Percentiles rank a stretch among this genome's conserved stretches.
phyloP scores from a whole-genome alignment of 92 coral and sea anemone species.

The Umimayanthus kanabou region DNA sequence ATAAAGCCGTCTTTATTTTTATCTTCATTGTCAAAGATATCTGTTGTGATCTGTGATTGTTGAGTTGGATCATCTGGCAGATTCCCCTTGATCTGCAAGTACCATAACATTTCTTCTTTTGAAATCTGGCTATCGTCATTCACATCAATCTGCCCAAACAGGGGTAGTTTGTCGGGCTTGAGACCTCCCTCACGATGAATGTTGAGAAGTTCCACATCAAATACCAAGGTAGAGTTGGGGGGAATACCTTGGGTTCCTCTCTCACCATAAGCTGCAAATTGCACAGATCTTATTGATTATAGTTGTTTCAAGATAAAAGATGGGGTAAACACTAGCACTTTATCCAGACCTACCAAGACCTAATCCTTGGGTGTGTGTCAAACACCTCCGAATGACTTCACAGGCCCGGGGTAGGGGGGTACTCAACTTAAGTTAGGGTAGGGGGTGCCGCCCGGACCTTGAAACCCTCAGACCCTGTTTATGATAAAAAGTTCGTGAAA shows the following conservation, averaged over 20 bases:
- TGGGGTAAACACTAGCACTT: no score
- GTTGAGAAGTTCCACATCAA: constrained; percentile 38
- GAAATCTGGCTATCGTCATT: constrained; percentile 1
- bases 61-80: constrained; percentile 8
- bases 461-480: no score
- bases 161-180: constrained; percentile 16
- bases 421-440: no score
- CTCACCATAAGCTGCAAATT: constrained; percentile 37
- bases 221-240: constrained; percentile 33
- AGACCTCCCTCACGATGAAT: constrained; percentile 32
- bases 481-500: no score
- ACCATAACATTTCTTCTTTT: constrained; percentile 22
- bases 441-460: no score
- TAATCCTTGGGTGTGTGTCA: no score
- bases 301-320: neutral
- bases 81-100: constrained; percentile 5
- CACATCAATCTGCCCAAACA: constrained; percentile 29
- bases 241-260: constrained; percentile 15
- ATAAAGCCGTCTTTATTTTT: constrained; percentile 26
- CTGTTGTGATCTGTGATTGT: constrained; percentile 13
- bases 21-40: constrained; percentile 35
- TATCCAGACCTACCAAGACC: no score
- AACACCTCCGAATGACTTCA: no score
- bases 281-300: neutral
- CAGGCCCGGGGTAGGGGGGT: no score